phyloP scores from a whole-genome alignment of 2,113 vertebrate genomes.

The Oreochromis niloticus region DNA sequence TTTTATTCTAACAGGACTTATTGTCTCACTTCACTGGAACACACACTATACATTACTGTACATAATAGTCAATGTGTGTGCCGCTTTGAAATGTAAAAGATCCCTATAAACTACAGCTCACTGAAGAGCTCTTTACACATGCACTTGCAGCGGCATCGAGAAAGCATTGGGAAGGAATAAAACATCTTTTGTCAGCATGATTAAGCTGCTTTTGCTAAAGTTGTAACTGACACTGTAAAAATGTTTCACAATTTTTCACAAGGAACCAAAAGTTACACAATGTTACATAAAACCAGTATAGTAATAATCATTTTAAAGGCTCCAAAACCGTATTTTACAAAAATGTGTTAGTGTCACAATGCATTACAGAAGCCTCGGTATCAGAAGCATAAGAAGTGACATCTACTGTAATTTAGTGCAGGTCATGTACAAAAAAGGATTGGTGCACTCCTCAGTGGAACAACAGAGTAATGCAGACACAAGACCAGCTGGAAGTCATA shows the following conservation, averaged over 20 bases:
- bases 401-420: neutral
- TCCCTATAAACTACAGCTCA: neutral
- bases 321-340: constrained; percentile 12
- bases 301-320: neutral
- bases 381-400: constrained; percentile 3
- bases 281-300: constrained; percentile 16
- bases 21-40: neutral
- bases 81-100: neutral
- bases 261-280: constrained; percentile 2
- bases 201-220: neutral
- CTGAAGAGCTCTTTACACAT: constrained; percentile 8
- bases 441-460: neutral
- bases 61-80: neutral
- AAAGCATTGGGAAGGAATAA: neutral
- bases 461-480: neutral
- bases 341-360: constrained; percentile 3
- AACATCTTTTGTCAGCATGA: neutral
- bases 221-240: neutral
- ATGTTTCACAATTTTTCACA: constrained; percentile 1
- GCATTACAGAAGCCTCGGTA: constrained; percentile 1
- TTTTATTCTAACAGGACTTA: neutral
- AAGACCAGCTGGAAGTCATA: neutral
- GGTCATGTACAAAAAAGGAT: neutral
- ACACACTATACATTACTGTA: constrained; percentile 2
- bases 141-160: neutral